A percentile compares a stretch with the other conserved stretches of the same genome.
phyloP scores from a whole-genome alignment of 2,113 vertebrate genomes.

The Lagenorhynchus albirostris region DNA sequence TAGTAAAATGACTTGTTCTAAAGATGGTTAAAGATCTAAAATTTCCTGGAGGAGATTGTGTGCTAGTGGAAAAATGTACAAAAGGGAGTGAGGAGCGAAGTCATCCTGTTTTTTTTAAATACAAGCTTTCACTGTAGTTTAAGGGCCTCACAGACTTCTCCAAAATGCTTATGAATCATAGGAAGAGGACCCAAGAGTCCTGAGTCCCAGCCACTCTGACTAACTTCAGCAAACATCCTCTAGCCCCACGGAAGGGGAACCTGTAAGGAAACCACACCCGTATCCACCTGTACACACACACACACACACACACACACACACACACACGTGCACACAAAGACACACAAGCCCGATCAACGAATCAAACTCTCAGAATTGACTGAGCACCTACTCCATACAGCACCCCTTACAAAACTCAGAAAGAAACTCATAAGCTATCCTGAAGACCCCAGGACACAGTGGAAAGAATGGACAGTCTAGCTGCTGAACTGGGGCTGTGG shows the following conservation, averaged over 20 bases:
- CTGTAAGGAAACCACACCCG: not conserved
- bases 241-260: not conserved
- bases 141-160: slow-evolving; percentile 5
- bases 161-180: slow-evolving; percentile 55
- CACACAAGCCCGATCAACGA: not conserved
- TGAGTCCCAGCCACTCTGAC: slow-evolving; percentile 35
- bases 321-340: not conserved
- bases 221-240: slow-evolving; percentile 43
- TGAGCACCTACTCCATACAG: not conserved
- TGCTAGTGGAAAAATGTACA: slow-evolving; percentile 62
- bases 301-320: no score
- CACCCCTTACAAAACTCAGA: not conserved
- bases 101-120: slow-evolving; percentile 64
- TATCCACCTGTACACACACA: not conserved
- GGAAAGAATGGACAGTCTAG: not conserved
- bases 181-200: slow-evolving; percentile 31
- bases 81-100: slow-evolving; percentile 36
- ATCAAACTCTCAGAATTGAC: not conserved
- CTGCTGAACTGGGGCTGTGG: no score
- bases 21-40: slow-evolving; percentile 31
- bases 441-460: not conserved
- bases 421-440: not conserved
- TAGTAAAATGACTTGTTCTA: slow-evolving; percentile 51
- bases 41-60: slow-evolving; percentile 60
- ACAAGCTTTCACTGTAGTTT: slow-evolving; percentile 16